A percentile compares a stretch with the other conserved stretches of the same genome.
Evolutionary conservation across 2,113 vertebrate genomes (phyloP).

Genomic region (Benitochromis conjunctus): DNA sequence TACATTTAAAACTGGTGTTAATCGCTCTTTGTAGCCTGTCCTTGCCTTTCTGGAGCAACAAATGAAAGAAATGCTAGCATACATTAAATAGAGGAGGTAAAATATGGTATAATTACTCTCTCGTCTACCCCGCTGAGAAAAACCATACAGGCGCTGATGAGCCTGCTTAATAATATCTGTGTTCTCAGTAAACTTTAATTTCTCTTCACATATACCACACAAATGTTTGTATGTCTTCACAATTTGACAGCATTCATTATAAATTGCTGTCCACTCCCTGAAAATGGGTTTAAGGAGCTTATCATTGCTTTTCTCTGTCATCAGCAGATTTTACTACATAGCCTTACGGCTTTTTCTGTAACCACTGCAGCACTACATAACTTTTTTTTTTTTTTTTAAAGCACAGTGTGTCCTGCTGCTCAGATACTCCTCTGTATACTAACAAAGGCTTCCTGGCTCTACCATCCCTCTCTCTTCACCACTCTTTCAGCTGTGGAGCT

Average conservation of each 20-base stretch:
- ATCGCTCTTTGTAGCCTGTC: neutral
- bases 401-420: neutral
- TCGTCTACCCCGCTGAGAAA: neutral
- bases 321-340: neutral
- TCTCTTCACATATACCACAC: neutral
- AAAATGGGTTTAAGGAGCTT: neutral
- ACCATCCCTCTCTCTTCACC: neutral
- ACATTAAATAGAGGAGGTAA: neutral
- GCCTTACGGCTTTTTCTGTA: neutral
- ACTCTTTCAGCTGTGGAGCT: neutral
- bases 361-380: neutral
- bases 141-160: neutral
- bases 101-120: neutral
- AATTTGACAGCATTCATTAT: neutral
- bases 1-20: neutral
- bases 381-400: neutral
- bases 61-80: neutral
- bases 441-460: neutral
- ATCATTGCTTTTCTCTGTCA: neutral
- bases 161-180: neutral
- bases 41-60: neutral
- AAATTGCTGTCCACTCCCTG: neutral
- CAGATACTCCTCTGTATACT: neutral
- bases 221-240: neutral
- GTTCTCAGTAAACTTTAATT: neutral